These are phyloP conservation scores for Dicrostonyx torquatus DNA, from an alignment of 2,797 vertebrate species.

Conservation along the genomic window DNA sequence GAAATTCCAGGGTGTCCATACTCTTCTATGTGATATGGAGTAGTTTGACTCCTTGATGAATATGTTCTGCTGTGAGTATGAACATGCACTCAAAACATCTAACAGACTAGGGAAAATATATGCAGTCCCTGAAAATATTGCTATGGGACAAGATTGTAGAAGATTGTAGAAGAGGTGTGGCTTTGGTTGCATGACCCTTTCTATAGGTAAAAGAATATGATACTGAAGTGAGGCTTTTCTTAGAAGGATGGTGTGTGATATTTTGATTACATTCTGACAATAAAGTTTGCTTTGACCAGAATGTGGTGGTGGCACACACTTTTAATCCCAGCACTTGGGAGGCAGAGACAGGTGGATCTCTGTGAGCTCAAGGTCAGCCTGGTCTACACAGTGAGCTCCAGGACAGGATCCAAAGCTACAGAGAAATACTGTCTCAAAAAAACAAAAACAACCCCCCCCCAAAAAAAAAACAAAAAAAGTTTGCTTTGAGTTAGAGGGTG, in stretches of 20 bases:
- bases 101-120: neutral
- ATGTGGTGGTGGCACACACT: too few species aligned
- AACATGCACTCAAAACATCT: neutral
- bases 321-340: too few species aligned
- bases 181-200: neutral
- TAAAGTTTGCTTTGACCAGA: neutral
- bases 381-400: too few species aligned
- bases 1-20: neutral
- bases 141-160: neutral
- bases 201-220: neutral
- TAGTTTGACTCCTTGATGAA: neutral
- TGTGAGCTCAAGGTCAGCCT: too few species aligned
- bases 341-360: too few species aligned
- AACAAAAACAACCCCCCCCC: too few species aligned
- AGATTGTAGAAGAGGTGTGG: neutral
- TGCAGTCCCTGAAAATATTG: neutral
- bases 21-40: neutral
- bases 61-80: neutral
- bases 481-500: neutral
- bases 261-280: neutral
- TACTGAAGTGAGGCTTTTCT: neutral
- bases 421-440: too few species aligned
- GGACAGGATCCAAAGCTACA: too few species aligned
- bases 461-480: neutral
- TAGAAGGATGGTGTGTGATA: neutral